phyloP scores from a whole-genome alignment of 2,113 vertebrate species.

The Enhydra lutris region DNA sequence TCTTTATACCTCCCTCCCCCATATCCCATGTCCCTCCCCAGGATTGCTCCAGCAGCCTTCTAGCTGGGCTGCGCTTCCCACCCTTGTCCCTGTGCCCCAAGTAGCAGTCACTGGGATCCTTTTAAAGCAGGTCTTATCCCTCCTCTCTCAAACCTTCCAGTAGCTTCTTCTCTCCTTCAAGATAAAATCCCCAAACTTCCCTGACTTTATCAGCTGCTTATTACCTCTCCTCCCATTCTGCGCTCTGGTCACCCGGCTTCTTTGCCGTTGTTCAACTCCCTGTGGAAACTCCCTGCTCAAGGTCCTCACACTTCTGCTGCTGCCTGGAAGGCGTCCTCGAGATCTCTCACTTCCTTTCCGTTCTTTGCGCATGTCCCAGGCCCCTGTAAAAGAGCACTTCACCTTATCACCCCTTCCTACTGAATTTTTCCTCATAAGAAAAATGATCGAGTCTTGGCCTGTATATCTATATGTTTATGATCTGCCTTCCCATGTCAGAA shows the following conservation, averaged over 20 bases:
- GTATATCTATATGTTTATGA: not conserved
- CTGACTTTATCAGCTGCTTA: not conserved
- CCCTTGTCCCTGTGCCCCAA: not conserved
- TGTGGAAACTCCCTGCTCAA: not conserved
- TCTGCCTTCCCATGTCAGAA: not conserved
- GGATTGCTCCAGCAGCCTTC: not conserved
- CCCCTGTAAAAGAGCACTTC: not conserved
- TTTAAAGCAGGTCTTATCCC: not conserved
- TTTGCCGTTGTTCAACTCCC: not conserved
- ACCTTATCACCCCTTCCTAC: not conserved
- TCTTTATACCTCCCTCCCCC: fast-evolving
- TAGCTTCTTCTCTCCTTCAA: not conserved
- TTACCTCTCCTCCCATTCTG: fast-evolving
- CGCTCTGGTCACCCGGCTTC: fast-evolving
- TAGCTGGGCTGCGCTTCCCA: not conserved
- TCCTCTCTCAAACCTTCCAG: not conserved
- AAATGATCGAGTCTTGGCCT: not conserved
- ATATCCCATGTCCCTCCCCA: fast-evolving
- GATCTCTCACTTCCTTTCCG: not conserved
- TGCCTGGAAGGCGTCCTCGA: not conserved
- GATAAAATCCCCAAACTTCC: not conserved
- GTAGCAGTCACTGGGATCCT: not conserved
- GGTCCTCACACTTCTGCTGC: not conserved
- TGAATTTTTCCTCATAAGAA: not conserved
- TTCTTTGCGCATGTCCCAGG: not conserved